Conservation (phyloP, 1,140 invertebrate species). For the Drosophila auraria region DNA sequence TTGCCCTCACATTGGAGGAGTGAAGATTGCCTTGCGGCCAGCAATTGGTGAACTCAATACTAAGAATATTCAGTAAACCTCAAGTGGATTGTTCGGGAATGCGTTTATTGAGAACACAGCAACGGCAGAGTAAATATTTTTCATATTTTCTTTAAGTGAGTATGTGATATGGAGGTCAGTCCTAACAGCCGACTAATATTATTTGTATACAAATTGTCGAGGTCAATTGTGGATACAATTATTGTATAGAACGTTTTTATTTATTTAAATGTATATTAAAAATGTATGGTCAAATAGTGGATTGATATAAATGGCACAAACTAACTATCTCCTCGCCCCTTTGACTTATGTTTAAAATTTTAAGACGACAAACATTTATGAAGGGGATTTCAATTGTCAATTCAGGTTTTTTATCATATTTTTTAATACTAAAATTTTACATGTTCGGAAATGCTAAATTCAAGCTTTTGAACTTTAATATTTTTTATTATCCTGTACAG, state of each 20-base stretch:
- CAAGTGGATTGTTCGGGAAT: constrained; percentile 39
- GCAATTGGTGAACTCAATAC: constrained; percentile 42
- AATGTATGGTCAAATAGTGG: background rate
- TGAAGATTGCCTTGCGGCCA: constrained; percentile 9
- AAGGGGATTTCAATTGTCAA: too few relatives aligned
- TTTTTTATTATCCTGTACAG: too few relatives aligned
- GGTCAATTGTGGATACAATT: constrained; percentile 18
- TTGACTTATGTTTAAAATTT: background rate
- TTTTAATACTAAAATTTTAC: too few relatives aligned
- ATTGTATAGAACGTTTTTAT: constrained; percentile 2
- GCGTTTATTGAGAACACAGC: constrained; percentile 32
- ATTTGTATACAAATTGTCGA: constrained; percentile 4
- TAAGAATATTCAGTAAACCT: constrained; percentile 32
- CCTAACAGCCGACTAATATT: constrained; percentile 20
- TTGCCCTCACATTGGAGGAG: background rate
- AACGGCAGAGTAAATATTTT: constrained; percentile 40
- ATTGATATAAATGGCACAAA: background rate
- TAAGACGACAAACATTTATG: background rate
- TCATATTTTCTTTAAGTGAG: constrained; percentile 34
- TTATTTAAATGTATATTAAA: constrained; percentile 6
- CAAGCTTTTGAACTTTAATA: too few relatives aligned
- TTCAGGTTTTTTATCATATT: too few relatives aligned
- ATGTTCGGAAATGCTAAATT: too few relatives aligned
- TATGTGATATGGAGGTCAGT: constrained; percentile 26
- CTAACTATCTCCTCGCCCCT: too few relatives aligned